Evolutionary conservation across 2,113 vertebrate genomes (phyloP).

Genomic region (Gambusia affinis): DNA sequence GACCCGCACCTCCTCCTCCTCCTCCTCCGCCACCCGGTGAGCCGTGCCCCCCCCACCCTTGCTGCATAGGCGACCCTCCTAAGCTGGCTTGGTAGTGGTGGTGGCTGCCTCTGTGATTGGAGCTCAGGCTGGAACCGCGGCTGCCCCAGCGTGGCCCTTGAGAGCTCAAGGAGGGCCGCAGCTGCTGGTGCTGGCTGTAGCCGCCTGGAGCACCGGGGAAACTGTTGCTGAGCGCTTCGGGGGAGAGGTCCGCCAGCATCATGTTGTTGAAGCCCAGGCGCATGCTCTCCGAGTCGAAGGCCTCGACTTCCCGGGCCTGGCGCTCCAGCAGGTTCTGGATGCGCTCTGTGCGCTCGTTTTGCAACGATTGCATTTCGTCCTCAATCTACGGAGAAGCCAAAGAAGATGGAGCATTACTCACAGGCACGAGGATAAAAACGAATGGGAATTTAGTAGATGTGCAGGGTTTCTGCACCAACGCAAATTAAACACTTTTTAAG

Average conservation of each 20-base stretch:
- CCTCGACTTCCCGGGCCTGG: constrained; percentile 96
- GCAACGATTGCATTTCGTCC: constrained; percentile 95
- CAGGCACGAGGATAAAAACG: background rate
- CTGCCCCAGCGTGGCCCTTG: constrained; percentile 87
- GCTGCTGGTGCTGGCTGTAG: constrained; percentile 83
- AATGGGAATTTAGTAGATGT: background rate
- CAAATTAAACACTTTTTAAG: too few relatives aligned
- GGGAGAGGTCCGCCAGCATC: constrained; percentile 96
- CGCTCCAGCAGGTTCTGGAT: constrained; percentile 96
- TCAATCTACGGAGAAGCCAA: constrained; percentile 86
- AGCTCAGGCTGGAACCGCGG: constrained; percentile 55
- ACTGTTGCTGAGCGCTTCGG: constrained; percentile 95
- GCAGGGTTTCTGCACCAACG: too few relatives aligned
- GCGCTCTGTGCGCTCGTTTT: constrained; percentile 93
- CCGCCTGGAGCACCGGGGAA: constrained; percentile 91
- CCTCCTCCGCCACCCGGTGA: constrained; percentile 79
- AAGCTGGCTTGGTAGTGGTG: constrained; percentile 87
- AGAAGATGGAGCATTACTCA: background rate
- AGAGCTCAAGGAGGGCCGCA: constrained; percentile 85
- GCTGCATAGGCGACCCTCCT: constrained; percentile 88
- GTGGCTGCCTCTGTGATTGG: constrained; percentile 85
- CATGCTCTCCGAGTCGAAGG: constrained; percentile 99
- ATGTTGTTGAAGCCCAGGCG: constrained; percentile 99
- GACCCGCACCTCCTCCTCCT: constrained; percentile 78
- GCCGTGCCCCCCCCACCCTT: constrained; percentile 90